Base-by-base conservation (phyloP, 1,140 invertebrate genomes). In the Drosophila micromelanica region DNA sequence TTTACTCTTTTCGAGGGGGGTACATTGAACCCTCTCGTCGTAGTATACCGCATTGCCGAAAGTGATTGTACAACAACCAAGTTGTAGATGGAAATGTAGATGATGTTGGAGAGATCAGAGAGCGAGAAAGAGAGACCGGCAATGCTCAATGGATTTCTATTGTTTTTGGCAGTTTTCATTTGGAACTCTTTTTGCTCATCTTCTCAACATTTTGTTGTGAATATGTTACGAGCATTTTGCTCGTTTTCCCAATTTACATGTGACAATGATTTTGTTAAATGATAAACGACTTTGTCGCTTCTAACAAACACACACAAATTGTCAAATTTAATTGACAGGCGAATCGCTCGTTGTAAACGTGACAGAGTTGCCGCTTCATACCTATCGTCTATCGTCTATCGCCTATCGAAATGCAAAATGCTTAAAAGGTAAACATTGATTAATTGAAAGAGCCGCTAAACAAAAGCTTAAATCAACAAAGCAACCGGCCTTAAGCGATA, bases 61-160 rank as follows among this genome's bases (percentile, higher is more conserved):
- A 85, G 81, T 86, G 80, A 85, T 80, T 85, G 81, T 85, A 62
- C 51, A 38, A 49, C 45, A 11, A 23, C 43, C 30, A 51, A 71
- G 65, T 52, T 70, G 40, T 56, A 65, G 13, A 57, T 62, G 13
- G 62, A 55, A 23, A 51, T 27, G 45, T 20, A 73, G 37, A 75
- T 64, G 55, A 61, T 35, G 45, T 8, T 48, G 17, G 5, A 27
- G 30, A 38, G 42, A 15, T 27, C 32, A 11, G 30, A 76, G 11
- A 35, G 2, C 2, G 32, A 35, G 32, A 35, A 8, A 35, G 8
- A 13, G 48, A 69, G 20, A 32, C 12, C 60, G 38, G 45, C 38
- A 32, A 17, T 49, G 52, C 61, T 76, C 46, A 80, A 73, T 76
- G 73, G 48, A 59, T 73, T 67, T 76, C 61, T 62, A 76, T 80